These are phyloP conservation scores for Haliclystus octoradiatus DNA, from an alignment of 30 jellyfish, hydroid and myxozoan genomes.

Conservation along the genomic window DNA sequence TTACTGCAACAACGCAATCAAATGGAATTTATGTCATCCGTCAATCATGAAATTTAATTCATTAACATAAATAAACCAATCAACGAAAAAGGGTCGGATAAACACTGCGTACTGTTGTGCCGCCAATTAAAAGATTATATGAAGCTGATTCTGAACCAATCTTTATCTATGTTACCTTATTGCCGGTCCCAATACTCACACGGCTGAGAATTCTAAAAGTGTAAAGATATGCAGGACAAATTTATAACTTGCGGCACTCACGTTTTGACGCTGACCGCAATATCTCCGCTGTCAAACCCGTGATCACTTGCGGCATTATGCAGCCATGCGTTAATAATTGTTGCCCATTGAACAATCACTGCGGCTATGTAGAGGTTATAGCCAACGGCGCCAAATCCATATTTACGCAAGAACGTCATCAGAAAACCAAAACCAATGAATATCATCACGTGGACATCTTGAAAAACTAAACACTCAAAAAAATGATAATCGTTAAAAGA, in stretches of 20 bases:
- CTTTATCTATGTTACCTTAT: too few species aligned
- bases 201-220: too few species aligned
- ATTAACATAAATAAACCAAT: too few species aligned
- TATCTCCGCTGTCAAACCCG: constrained; percentile 51
- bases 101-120: too few species aligned
- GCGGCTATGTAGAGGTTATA: constrained; percentile 72
- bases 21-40: too few species aligned
- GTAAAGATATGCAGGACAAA: not conserved
- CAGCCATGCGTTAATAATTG: constrained; percentile 83
- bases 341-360: constrained; percentile 85
- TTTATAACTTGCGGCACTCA: constrained; percentile 8
- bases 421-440: constrained; percentile 90
- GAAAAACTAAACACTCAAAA: constrained; percentile 52
- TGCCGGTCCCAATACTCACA: too few species aligned
- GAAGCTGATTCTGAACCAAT: too few species aligned
- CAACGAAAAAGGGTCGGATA: too few species aligned
- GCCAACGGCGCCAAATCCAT: constrained; percentile 85
- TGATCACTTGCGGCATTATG: constrained; percentile 41
- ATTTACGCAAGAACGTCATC: constrained; percentile 66
- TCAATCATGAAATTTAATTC: too few species aligned
- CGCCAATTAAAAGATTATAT: too few species aligned
- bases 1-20: too few species aligned
- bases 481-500: not conserved
- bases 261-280: constrained; percentile 52
- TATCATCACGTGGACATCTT: constrained; percentile 91